Evolutionary conservation across 2,888 invertebrate genomes (phyloP), one percentile per base, ranked within the genome.

Genomic region (Clitarchus hookeri): DNA sequence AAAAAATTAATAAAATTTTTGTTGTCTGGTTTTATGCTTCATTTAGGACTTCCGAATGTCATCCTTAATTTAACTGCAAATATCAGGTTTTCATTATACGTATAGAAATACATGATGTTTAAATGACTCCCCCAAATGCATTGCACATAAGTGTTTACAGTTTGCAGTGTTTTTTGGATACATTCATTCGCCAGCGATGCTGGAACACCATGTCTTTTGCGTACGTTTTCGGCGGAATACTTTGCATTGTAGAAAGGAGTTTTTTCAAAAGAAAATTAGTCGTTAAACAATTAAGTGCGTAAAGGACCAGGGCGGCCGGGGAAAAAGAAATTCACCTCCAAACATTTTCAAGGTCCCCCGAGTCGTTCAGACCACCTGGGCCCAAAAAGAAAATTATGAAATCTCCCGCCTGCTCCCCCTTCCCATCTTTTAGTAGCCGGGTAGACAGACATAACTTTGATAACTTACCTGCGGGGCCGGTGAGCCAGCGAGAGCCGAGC

Each of bases 401-500:
- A 19, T 48, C 12, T n/a, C 2, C 65, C 8, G 11, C 65, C 65
- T 23, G 0, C 65, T 19, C 65, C 65, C 65, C 65, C 65, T 23
- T 16, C 16, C 16, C 65, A 13, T 19, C 11, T 65, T 65, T 23
- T 65, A 13, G 16, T 13, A n/a, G 19, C 12, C 23, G 65, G 2
- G 65, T 23, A 26, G 82, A 36, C 85, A 65, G 83, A 85, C 85
- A 83, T 85, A 85, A 54, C 83, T 82, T 27, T 48, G 85, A 83
- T 85, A 84, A 65, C 84, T 65, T 84, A 83, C 85, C 83, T 85
- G 82, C 44, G 48, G 19, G 85, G 19, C 82, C 54, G 27, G 11
- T 2, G 36, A 36, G 36, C 4, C 36, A 36, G 36, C 36, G 36
- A 36, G 82, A n/a, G 80, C 84, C 84, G 25, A 48, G 23, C 84